Evolutionary conservation across 2,113 vertebrate genomes (phyloP), one percentile per base, ranked within the genome.

Genomic region (Lepidothrix coronata): DNA sequence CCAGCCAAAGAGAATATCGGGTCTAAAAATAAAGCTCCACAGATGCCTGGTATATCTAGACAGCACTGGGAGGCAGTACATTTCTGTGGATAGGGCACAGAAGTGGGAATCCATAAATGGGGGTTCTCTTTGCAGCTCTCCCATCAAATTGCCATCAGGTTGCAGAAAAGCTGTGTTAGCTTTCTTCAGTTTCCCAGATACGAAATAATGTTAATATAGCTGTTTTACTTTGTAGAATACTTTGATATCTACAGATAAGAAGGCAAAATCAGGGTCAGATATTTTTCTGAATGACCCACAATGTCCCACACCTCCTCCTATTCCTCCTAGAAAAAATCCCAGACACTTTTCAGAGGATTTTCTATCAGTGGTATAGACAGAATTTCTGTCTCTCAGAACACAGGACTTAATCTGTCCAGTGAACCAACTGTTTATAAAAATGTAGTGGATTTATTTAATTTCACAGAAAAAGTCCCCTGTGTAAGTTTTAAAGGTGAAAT

Each of bases 11-110:
- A 88, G 94, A 95, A 41, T 54, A 89, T 84, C 55, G 57, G 48
- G 72, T 48, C 51, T 94, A 85, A 63, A 84, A 96, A 91, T 95
- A 95, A 46, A 97, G 75, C 96, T 95, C 55, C 39, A 52, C 31
- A 77, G 81, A 89, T 70, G 82, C 82, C 79, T 88, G 79, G 70
- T 83, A 2, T 94, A 84, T 85, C 55, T 39, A 83, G 66, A 57
- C 63, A 96, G 91, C 95, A 70, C 91, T 91, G 96, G 93, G 95
- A 96, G 95, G 95, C 95, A 96, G 91, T 84, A 97, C 13, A 8
- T 87, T 96, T 88, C 89, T 94, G 85, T 54, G 51, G 81, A 77
- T 22, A 74, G 63, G 83, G 71, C 87, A 83, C 23, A 55, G 66
- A 65, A 94, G 28, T 66, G 46, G 33, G 71, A 94, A 48, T 81